Percentiles rank a stretch among this genome's conserved stretches.
Conservation (phyloP, 1,140 invertebrate genomes). For the Phenacoccus solenopsis region DNA sequence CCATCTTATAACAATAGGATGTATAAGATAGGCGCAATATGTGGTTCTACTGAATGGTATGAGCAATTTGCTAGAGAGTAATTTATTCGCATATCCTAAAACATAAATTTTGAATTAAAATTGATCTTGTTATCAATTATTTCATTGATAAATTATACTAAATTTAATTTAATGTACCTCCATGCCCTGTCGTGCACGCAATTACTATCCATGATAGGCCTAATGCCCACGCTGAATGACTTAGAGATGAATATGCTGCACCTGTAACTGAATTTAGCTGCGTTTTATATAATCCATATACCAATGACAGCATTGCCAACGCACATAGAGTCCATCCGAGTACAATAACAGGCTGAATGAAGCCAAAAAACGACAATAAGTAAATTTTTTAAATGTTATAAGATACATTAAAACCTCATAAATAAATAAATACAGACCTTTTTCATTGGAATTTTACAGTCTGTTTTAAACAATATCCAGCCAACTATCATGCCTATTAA, state of each 20-base stretch:
- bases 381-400: background rate
- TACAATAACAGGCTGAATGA: conserved; percentile 44
- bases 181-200: conserved; percentile 76
- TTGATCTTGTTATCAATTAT: background rate
- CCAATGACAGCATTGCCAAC: conserved; percentile 48
- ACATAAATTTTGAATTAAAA: background rate
- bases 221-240: conserved; percentile 71
- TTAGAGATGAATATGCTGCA: conserved; percentile 68
- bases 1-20: conserved; percentile 61
- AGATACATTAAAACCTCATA: background rate
- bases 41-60: conserved; percentile 73
- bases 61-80: conserved; percentile 55
- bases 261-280: conserved; percentile 51
- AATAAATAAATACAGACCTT: conserved; percentile 38
- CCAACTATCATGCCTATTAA: conserved; percentile 70
- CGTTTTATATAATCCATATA: conserved; percentile 61
- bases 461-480: conserved; percentile 67
- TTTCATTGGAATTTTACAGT: conserved; percentile 61
- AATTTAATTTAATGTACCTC: conserved; percentile 41
- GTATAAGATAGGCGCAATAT: conserved; percentile 69
- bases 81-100: conserved; percentile 22
- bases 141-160: background rate
- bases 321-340: conserved; percentile 54
- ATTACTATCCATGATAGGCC: conserved; percentile 74
- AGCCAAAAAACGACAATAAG: conserved; percentile 3